Conservation (phyloP, 1,140 invertebrate genomes). For the Drosophila teissieri region DNA sequence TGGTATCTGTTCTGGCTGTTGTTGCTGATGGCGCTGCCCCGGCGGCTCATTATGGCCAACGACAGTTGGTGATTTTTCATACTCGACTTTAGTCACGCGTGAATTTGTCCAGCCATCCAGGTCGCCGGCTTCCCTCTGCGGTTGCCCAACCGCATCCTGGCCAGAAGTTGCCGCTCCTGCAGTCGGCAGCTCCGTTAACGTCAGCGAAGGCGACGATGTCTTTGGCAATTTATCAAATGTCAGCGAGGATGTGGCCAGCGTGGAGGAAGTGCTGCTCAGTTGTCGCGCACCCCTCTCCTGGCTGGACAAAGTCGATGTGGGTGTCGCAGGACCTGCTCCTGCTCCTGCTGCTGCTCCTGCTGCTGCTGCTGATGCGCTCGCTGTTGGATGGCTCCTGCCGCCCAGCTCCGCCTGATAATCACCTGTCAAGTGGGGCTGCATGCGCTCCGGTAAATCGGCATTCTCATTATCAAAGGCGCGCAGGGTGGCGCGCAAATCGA, state of each 20-base stretch:
- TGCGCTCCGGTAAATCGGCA: conserved; percentile 75
- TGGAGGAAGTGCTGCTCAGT: conserved; percentile 73
- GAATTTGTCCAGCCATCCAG: conserved; percentile 68
- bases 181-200: conserved; percentile 50
- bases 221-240: conserved; percentile 83
- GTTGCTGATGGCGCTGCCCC: conserved; percentile 27
- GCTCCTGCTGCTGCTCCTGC: no score
- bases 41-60: conserved; percentile 65
- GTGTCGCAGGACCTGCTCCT: neutral
- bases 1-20: conserved; percentile 32
- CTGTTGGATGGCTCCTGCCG: neutral
- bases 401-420: conserved; percentile 49
- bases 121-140: conserved; percentile 45
- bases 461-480: conserved; percentile 76
- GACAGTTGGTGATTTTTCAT: conserved; percentile 78
- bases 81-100: conserved; percentile 79
- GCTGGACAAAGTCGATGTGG: conserved; percentile 26
- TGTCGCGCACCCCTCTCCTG: conserved; percentile 50
- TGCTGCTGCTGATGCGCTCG: neutral
- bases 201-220: conserved; percentile 47
- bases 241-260: conserved; percentile 75
- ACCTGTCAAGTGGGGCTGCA: conserved; percentile 54
- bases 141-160: conserved; percentile 51
- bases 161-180: conserved; percentile 26
- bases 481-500: conserved; percentile 73